These are phyloP conservation scores for Heterodera carotae DNA, from an alignment of 1,140 invertebrate species.

Conservation along the genomic window DNA sequence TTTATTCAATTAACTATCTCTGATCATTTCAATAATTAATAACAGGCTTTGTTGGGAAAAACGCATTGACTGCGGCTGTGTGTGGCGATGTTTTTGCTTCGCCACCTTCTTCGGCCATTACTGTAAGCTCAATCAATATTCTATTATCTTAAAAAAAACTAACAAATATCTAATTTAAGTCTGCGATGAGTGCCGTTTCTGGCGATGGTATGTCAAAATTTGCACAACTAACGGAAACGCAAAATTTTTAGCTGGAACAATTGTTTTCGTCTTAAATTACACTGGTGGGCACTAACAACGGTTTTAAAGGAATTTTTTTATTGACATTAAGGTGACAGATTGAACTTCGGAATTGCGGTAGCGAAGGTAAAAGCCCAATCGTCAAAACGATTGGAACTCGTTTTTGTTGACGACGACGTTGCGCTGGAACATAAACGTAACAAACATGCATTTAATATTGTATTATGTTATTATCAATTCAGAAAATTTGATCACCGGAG, in stretches of 20 bases:
- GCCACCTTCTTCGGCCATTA: constrained; percentile 73
- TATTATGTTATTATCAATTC: constrained; percentile 52
- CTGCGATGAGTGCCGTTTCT: not conserved
- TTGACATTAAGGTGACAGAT: constrained; percentile 79
- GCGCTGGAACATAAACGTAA: constrained; percentile 45
- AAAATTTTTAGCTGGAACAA: constrained; percentile 71
- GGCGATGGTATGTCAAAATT: constrained; percentile 5
- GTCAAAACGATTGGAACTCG: constrained; percentile 72
- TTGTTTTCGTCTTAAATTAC: constrained; percentile 81
- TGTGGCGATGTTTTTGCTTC: constrained; percentile 80
- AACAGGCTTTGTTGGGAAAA: constrained; percentile 77
- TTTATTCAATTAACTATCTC: constrained; percentile 11
- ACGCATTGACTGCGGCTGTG: constrained; percentile 77
- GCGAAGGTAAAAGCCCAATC: constrained; percentile 75
- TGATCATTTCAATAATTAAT: too few species aligned
- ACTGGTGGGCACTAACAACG: constrained; percentile 73
- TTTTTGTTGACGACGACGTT: constrained; percentile 60
- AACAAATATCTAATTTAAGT: constrained; percentile 52
- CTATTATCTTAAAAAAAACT: too few species aligned
- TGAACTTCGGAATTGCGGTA: constrained; percentile 73
- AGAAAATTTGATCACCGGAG: constrained; percentile 68
- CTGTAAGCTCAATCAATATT: constrained; percentile 68
- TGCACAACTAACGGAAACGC: constrained; percentile 25
- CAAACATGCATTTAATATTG: too few species aligned
- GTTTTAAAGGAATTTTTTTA: constrained; percentile 14